phyloP scores from a whole-genome alignment of 2,113 vertebrate species.

The Silurus glanis region DNA sequence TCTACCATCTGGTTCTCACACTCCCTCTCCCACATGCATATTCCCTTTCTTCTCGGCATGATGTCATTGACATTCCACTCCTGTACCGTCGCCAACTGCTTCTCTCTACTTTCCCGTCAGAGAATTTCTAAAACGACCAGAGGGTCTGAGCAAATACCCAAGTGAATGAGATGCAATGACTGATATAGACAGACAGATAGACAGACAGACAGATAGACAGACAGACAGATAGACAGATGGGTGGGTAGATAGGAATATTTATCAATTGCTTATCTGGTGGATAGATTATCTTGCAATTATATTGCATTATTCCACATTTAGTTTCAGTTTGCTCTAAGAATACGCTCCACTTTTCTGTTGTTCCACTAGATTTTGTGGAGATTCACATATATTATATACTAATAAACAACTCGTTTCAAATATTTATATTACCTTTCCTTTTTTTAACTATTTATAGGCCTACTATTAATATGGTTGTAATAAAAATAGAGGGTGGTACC shows the following conservation, averaged over 20 bases:
- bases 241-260: not conserved
- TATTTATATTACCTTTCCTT: too few species aligned
- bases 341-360: too few species aligned
- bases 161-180: not conserved
- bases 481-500: too few species aligned
- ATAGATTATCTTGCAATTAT: not conserved
- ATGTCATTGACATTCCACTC: slow-evolving; percentile 39
- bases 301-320: too few species aligned
- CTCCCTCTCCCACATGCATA: slow-evolving; percentile 44
- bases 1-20: slow-evolving; percentile 32
- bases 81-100: slow-evolving; percentile 20
- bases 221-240: not conserved
- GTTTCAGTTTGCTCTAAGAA: too few species aligned
- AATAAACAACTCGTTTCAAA: too few species aligned
- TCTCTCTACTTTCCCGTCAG: not conserved
- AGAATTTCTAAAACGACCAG: slow-evolving; percentile 4
- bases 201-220: too few species aligned
- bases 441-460: too few species aligned
- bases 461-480: too few species aligned
- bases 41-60: slow-evolving; percentile 40
- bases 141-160: slow-evolving; percentile 7
- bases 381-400: too few species aligned
- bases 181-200: not conserved
- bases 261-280: not conserved
- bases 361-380: too few species aligned